Conservation (phyloP, 1,140 invertebrate genomes). For the Heliothis subflexa region DNA sequence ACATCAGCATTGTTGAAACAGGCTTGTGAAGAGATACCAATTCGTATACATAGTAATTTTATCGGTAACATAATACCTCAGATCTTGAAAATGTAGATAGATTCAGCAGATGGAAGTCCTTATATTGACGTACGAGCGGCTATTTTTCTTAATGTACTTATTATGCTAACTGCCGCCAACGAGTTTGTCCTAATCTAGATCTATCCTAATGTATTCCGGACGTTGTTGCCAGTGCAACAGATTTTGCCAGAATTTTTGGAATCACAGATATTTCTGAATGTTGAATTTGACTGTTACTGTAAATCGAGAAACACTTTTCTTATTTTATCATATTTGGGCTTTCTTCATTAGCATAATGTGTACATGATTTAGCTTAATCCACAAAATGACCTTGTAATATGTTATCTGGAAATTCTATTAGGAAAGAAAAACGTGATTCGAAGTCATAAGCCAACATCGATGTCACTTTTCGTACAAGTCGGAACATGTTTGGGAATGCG, state of each 20-base stretch:
- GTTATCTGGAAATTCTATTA: neutral
- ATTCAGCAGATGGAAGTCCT: neutral
- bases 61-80: neutral
- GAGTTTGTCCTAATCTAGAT: constrained; percentile 42
- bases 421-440: constrained; percentile 4
- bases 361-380: neutral
- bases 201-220: constrained; percentile 17
- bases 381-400: neutral
- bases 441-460: neutral
- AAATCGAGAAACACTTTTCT: neutral
- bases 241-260: neutral
- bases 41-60: no score
- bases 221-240: constrained; percentile 19
- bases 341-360: no score
- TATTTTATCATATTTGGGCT: no score
- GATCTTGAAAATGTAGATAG: neutral
- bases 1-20: no score
- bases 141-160: constrained; percentile 34
- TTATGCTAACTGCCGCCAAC: constrained; percentile 45
- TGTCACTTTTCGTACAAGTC: constrained; percentile 2
- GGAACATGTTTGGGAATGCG: constrained; percentile 10
- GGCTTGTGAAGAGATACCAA: no score
- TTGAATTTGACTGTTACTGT: neutral
- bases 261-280: neutral
- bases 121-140: constrained; percentile 7